phyloP scores from a whole-genome alignment of 1,140 invertebrate genomes.

The Rhyzopertha dominica region DNA sequence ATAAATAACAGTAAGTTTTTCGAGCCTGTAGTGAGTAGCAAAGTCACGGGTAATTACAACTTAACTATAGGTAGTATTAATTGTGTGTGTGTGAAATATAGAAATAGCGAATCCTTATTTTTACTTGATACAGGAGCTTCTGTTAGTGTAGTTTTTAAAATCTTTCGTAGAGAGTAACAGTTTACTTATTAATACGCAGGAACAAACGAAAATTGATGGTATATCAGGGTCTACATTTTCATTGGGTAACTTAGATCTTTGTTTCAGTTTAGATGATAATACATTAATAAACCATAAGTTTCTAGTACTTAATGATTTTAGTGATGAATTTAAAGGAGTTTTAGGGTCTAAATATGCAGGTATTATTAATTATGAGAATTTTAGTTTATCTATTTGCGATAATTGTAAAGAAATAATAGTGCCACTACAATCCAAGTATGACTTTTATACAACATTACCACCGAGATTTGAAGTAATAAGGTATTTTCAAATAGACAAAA shows the following conservation, averaged over 20 bases:
- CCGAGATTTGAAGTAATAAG: conserved; percentile 19
- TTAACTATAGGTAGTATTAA: conserved; percentile 15
- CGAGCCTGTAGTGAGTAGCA: no score
- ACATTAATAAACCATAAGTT: conserved; percentile 20
- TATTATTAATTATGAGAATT: conserved; percentile 18
- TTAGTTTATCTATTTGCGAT: conserved; percentile 10
- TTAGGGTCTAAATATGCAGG: conserved; percentile 19
- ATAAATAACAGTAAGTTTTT: no score
- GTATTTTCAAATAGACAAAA: conserved; percentile 14
- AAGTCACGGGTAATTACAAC: no score
- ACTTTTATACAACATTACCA: conserved; percentile 15
- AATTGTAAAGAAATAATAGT: conserved; percentile 8
- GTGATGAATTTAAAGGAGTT: conserved; percentile 15
- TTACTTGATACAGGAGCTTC: conserved; percentile 19
- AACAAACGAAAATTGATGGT: conserved; percentile 15
- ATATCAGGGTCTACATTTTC: no score
- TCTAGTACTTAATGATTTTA: conserved; percentile 16
- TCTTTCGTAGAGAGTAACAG: conserved; percentile 12
- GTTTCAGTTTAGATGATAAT: no score
- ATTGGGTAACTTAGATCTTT: no score
- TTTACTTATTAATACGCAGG: conserved; percentile 7
- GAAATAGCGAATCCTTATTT: conserved; percentile 13
- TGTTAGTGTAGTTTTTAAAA: conserved; percentile 17
- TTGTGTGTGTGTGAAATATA: conserved; percentile 14
- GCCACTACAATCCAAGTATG: conserved; percentile 11